phyloP scores from a whole-genome alignment of 2,888 invertebrate species.

The Microctonus hyperodae region DNA sequence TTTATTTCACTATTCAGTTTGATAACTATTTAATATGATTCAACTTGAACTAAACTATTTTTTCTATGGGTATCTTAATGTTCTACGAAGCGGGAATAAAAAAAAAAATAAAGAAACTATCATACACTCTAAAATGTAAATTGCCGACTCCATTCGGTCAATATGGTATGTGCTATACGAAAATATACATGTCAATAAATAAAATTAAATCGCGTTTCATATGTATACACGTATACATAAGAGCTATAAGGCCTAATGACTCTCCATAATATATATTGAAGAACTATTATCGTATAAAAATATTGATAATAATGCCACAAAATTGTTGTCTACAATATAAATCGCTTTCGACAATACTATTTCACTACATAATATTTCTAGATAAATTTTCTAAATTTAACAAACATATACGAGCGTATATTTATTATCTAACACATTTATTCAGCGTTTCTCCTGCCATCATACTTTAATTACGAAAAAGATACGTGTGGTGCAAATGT shows the following conservation, averaged over 20 bases:
- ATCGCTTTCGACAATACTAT: slow-evolving; percentile 39
- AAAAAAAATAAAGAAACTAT: slow-evolving; percentile 38
- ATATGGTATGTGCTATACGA: background rate
- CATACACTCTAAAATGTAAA: slow-evolving; percentile 28
- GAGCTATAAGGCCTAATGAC: background rate
- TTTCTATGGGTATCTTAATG: slow-evolving; percentile 36
- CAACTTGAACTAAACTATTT: slow-evolving; percentile 21
- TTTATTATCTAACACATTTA: slow-evolving; percentile 42
- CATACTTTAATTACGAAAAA: slow-evolving; percentile 38
- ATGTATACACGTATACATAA: slow-evolving; percentile 1
- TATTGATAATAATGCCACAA: slow-evolving; percentile 26
- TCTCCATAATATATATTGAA: background rate
- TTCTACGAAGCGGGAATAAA: slow-evolving; percentile 48
- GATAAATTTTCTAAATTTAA: background rate
- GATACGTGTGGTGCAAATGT: slow-evolving; percentile 25
- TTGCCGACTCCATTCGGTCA: slow-evolving; percentile 5
- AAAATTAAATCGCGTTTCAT: background rate
- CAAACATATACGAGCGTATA: slow-evolving; percentile 32
- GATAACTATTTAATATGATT: slow-evolving; percentile 3
- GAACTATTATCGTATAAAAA: slow-evolving; percentile 11
- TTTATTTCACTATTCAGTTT: background rate
- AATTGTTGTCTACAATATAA: slow-evolving; percentile 32
- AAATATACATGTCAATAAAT: background rate
- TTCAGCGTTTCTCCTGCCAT: slow-evolving; percentile 38
- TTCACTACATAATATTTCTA: slow-evolving; percentile 39